phyloP scores from a whole-genome alignment of 2,797 vertebrate genomes.

The Pseudochirops corinnae region DNA sequence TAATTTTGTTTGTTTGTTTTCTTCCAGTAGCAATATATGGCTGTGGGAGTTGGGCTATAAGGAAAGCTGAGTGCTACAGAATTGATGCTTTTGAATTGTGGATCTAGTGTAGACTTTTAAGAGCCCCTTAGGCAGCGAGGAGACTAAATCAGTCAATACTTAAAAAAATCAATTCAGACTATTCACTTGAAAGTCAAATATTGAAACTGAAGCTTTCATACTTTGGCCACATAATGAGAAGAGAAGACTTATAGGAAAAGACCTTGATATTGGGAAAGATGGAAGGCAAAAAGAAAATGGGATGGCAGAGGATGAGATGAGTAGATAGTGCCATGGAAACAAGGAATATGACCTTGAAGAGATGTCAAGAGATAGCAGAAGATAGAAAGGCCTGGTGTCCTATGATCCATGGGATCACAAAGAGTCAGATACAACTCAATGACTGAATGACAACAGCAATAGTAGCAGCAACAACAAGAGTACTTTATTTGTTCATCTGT shows the following conservation, averaged over 20 bases:
- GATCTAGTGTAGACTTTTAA: neutral
- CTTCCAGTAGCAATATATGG: neutral
- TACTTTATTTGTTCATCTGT: neutral
- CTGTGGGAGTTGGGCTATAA: neutral
- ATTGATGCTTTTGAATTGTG: neutral
- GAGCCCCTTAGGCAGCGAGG: neutral
- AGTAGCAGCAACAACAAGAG: no score
- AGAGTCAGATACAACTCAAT: neutral
- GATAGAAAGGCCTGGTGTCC: neutral
- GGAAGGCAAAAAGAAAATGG: neutral
- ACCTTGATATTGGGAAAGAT: neutral
- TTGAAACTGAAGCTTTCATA: neutral
- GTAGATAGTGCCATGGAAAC: neutral
- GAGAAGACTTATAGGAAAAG: neutral
- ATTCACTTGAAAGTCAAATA: neutral
- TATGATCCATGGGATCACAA: neutral
- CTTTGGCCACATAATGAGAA: neutral
- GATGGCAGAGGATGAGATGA: neutral
- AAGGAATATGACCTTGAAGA: neutral
- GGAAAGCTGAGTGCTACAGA: neutral
- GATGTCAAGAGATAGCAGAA: neutral
- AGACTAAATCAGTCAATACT: neutral
- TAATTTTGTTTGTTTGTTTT: neutral
- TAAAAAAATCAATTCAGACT: neutral
- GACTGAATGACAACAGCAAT: neutral